phyloP scores from a whole-genome alignment of 2,113 vertebrate genomes.

The Pleuronectes platessa region DNA sequence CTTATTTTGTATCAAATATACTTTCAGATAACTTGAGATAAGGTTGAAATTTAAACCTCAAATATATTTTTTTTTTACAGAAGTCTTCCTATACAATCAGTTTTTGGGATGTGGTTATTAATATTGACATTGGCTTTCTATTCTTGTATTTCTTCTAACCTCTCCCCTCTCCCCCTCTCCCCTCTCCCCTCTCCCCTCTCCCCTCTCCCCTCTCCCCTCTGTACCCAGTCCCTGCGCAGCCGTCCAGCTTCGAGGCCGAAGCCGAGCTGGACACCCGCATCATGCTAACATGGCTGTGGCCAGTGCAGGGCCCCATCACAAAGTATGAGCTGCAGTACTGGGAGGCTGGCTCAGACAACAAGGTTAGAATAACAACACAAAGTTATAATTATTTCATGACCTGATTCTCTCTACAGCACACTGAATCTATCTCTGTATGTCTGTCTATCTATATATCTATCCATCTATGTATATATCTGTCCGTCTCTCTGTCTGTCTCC shows the following conservation, averaged over 20 bases:
- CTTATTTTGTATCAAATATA: not conserved
- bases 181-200: not conserved
- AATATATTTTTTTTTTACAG: too few species aligned
- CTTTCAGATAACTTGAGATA: not conserved
- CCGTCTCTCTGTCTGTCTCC: not conserved
- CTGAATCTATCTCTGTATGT: not conserved
- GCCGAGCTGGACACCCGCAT: slow-evolving; percentile 92
- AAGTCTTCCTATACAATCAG: not conserved
- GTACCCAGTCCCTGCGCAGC: slow-evolving; percentile 90
- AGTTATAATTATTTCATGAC: slow-evolving; percentile 24
- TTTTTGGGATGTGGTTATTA: not conserved
- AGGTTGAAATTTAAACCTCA: not conserved
- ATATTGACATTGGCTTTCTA: not conserved
- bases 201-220: not conserved
- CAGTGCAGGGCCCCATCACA: slow-evolving; percentile 90
- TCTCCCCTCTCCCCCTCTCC: too few species aligned
- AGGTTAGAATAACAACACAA: slow-evolving; percentile 81
- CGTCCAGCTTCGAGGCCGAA: slow-evolving; percentile 92
- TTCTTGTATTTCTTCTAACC: slow-evolving; percentile 1
- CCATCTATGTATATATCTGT: not conserved
- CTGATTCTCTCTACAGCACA: slow-evolving; percentile 4
- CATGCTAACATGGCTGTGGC: slow-evolving; percentile 90
- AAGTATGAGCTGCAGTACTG: slow-evolving; percentile 94
- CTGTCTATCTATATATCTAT: not conserved
- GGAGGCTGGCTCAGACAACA: slow-evolving; percentile 85